These are phyloP conservation scores for Cryptosula pallasiana DNA, from an alignment of 2,888 invertebrate species.

Conservation along the genomic window DNA sequence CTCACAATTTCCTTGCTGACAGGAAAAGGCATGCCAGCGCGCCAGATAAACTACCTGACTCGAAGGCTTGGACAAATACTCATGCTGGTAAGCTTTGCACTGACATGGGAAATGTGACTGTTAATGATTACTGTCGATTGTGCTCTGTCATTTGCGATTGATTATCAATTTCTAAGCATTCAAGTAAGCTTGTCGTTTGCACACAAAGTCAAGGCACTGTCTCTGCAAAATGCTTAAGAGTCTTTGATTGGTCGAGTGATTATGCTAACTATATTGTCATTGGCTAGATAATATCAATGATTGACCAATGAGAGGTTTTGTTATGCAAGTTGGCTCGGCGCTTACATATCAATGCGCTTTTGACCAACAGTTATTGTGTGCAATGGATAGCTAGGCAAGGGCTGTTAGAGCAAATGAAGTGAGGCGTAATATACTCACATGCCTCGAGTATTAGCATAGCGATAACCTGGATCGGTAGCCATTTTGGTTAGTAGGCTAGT, in stretches of 20 bases:
- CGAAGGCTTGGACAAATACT: not conserved
- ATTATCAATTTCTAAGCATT: too few species aligned
- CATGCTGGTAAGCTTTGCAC: not conserved
- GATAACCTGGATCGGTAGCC: slow-evolving; percentile 22
- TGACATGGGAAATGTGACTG: too few species aligned
- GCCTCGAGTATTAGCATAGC: not conserved
- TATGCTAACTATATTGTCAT: too few species aligned
- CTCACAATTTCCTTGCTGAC: not conserved
- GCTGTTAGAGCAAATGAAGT: not conserved
- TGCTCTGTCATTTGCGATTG: not conserved
- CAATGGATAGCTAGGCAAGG: not conserved
- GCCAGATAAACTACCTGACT: not conserved
- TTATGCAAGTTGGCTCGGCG: slow-evolving; percentile 1
- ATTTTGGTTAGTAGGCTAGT: slow-evolving; percentile 12
- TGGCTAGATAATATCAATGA: not conserved
- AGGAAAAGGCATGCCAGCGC: slow-evolving; percentile 17
- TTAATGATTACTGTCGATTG: not conserved
- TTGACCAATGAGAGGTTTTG: not conserved
- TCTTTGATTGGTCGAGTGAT: too few species aligned
- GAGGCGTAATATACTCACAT: not conserved
- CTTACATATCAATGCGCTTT: not conserved
- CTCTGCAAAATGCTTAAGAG: too few species aligned
- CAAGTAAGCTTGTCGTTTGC: too few species aligned
- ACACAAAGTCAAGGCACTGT: too few species aligned
- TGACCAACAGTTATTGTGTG: not conserved